These are phyloP conservation scores for Barbus barbus DNA, from an alignment of 2,113 vertebrate species.

Conservation along the genomic window DNA sequence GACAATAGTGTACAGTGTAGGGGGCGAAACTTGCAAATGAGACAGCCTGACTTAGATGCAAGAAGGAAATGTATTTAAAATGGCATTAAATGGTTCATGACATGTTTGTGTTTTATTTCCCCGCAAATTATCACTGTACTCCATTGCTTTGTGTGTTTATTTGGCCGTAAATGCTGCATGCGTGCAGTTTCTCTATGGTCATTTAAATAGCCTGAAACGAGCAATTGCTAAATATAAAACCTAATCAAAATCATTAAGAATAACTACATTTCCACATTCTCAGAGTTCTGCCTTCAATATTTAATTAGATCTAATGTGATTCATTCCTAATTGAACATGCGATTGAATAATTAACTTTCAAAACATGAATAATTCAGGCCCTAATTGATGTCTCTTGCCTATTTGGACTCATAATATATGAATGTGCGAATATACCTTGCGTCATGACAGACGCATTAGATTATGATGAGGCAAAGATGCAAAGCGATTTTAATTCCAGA, in stretches of 20 bases:
- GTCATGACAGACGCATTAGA: not conserved
- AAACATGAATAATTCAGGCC: conserved; percentile 59
- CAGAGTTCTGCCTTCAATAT: conserved; percentile 46
- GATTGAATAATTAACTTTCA: conserved; percentile 60
- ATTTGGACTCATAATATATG: conserved; percentile 32
- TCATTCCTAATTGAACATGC: conserved; percentile 61
- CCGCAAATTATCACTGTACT: conserved; percentile 15
- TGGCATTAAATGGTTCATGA: not conserved
- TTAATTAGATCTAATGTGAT: conserved; percentile 54
- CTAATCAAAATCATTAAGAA: conserved; percentile 33
- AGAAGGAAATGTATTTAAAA: no score
- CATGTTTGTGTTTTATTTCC: not conserved
- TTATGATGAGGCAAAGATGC: conserved; percentile 19
- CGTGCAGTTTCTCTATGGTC: not conserved
- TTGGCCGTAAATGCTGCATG: not conserved
- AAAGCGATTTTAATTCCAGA: conserved; percentile 4
- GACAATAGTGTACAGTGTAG: not conserved
- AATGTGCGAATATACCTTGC: conserved; percentile 46
- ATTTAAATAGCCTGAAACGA: not conserved
- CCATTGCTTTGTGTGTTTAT: conserved; percentile 11
- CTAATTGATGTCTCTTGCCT: conserved; percentile 51
- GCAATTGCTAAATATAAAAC: conserved; percentile 49
- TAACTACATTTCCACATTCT: conserved; percentile 34
- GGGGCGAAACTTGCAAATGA: not conserved
- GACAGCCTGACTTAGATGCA: not conserved